Evolutionary conservation across 2,888 invertebrate species (phyloP).

Genomic region (Sesia bembeciformis): DNA sequence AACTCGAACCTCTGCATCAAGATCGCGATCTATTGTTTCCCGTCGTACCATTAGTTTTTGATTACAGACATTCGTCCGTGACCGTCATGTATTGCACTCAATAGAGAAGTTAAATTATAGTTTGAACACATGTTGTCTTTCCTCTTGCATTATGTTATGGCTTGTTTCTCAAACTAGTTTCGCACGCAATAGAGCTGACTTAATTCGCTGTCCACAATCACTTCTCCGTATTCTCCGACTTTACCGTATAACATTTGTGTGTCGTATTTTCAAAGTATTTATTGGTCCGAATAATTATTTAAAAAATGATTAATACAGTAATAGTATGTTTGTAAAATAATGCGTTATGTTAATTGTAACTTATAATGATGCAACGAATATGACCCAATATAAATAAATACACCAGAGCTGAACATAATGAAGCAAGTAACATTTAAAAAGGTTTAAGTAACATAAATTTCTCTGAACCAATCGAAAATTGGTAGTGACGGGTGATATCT

Average conservation of each 20-base stretch:
- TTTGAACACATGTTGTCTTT: not conserved
- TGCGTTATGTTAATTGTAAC: no score
- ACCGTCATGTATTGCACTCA: no score
- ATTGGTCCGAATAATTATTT: not conserved
- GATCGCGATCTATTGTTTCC: no score
- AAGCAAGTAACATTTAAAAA: constrained; percentile 12
- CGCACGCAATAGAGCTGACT: constrained; percentile 19
- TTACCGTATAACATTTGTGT: not conserved
- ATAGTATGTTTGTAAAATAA: no score
- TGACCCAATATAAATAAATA: no score
- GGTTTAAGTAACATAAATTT: constrained; percentile 3
- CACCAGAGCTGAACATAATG: not conserved
- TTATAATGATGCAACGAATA: no score
- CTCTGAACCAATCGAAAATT: constrained; percentile 9
- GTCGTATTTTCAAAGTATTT: no score
- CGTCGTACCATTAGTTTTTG: no score
- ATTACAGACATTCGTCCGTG: no score
- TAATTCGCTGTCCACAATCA: constrained; percentile 17
- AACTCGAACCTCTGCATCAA: no score
- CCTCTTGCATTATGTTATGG: not conserved
- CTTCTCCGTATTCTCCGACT: not conserved
- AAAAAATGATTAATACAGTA: no score
- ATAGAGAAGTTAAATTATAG: no score
- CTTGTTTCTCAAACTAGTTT: constrained; percentile 27
- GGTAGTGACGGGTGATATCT: constrained; percentile 13